Conservation (phyloP, 2,113 vertebrate genomes). For the Microcebus murinus region DNA sequence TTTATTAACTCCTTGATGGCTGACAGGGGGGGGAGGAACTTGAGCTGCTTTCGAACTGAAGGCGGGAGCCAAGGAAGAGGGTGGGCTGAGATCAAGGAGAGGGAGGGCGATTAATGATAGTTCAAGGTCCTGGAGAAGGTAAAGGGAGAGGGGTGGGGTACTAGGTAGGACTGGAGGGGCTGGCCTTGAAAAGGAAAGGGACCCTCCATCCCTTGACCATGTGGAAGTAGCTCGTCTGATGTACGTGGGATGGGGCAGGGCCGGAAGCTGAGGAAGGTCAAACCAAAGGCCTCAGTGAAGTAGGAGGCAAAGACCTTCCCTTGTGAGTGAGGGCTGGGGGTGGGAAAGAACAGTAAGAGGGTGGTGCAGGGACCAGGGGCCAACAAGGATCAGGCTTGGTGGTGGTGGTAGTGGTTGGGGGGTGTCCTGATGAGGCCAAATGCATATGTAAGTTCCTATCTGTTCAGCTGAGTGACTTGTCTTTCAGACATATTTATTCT, state of each 20-base stretch:
- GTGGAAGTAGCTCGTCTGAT: no score
- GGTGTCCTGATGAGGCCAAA: not conserved
- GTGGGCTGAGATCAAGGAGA: not conserved
- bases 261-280: not conserved
- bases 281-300: not conserved
- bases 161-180: not conserved
- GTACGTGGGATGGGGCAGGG: not conserved
- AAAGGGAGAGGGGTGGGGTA: not conserved
- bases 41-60: not conserved
- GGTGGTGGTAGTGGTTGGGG: not conserved
- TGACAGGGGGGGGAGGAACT: not conserved
- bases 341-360: not conserved
- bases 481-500: not conserved
- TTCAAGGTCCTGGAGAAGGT: not conserved
- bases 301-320: not conserved
- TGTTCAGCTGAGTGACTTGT: not conserved
- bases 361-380: not conserved
- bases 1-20: not conserved
- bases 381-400: not conserved
- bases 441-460: not conserved
- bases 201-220: not conserved
- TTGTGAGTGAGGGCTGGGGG: not conserved
- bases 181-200: not conserved
- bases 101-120: fast-evolving
- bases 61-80: not conserved